Conservation (phyloP, 2,797 vertebrate genomes). For the Tiaroga cobitis region DNA sequence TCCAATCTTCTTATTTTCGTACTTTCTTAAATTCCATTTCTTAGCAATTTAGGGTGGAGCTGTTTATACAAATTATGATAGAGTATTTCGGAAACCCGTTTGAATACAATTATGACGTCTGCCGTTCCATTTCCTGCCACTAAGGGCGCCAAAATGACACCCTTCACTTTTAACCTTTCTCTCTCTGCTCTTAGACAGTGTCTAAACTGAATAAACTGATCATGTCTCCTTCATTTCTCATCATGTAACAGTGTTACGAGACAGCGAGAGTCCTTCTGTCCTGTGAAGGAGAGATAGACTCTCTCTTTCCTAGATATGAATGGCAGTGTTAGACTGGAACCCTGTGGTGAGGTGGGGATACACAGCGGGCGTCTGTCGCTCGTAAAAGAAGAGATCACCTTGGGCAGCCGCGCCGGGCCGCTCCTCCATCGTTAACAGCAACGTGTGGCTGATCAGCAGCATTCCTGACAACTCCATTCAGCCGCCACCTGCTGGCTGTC, state of each 20-base stretch:
- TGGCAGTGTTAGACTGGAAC: constrained; percentile 57
- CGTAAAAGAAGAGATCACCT: constrained; percentile 81
- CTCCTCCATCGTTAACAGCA: constrained; percentile 76
- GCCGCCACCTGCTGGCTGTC: constrained; percentile 85
- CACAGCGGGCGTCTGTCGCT: constrained; percentile 56
- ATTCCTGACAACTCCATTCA: constrained; percentile 82
- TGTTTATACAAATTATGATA: neutral
- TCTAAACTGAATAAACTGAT: constrained; percentile 58
- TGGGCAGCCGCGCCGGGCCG: constrained; percentile 70
- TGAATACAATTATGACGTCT: constrained; percentile 35
- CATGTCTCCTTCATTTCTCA: constrained; percentile 36
- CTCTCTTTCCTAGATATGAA: constrained; percentile 44
- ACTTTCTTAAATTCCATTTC: neutral
- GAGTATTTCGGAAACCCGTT: constrained; percentile 50
- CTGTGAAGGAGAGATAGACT: constrained; percentile 32
- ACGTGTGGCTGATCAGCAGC: constrained; percentile 74
- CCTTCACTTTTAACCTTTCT: constrained; percentile 63
- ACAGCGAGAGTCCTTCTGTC: constrained; percentile 28
- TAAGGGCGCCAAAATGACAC: neutral
- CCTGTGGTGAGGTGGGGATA: constrained; percentile 52
- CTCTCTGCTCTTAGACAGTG: constrained; percentile 54
- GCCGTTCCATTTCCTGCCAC: neutral
- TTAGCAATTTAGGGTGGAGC: neutral
- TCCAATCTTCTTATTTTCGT: neutral
- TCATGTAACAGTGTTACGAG: constrained; percentile 19